Conservation (phyloP, 1,140 invertebrate genomes). For the Campoletis sonorensis region DNA sequence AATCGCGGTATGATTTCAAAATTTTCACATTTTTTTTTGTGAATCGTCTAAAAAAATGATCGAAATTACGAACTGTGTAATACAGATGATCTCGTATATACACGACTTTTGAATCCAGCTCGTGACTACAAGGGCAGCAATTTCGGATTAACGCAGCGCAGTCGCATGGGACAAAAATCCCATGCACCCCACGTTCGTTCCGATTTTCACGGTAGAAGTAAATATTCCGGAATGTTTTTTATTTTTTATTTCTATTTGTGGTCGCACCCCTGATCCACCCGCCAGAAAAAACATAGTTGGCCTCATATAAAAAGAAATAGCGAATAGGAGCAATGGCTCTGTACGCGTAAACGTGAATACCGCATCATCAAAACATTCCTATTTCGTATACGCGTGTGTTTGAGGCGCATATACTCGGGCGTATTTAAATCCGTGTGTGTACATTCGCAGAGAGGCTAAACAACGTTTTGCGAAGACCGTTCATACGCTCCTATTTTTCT, state of each 20-base stretch:
- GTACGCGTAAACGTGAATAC: background rate
- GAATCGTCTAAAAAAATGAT: slow-evolving; percentile 33
- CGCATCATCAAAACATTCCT: slow-evolving; percentile 3
- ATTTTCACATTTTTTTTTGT: slow-evolving; percentile 27
- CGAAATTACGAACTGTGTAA: background rate
- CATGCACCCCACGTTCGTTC: background rate
- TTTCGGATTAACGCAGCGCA: slow-evolving; percentile 51
- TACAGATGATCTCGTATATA: background rate
- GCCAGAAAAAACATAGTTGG: slow-evolving; percentile 31
- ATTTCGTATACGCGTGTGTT: slow-evolving; percentile 8
- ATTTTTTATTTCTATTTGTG: slow-evolving; percentile 47
- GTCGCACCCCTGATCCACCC: slow-evolving; percentile 4
- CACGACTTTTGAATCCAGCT: background rate
- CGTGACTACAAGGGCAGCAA: slow-evolving; percentile 42
- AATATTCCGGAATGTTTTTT: slow-evolving; percentile 61
- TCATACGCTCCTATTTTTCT: background rate
- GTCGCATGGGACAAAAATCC: slow-evolving; percentile 8
- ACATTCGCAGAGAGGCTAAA: slow-evolving; percentile 21
- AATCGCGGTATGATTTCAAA: background rate
- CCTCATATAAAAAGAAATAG: slow-evolving; percentile 17
- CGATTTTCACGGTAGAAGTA: slow-evolving; percentile 47
- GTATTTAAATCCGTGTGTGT: slow-evolving; percentile 10
- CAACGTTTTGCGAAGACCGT: slow-evolving; percentile 30
- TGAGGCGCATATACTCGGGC: background rate
- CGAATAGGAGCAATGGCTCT: background rate